Conservation (phyloP, 1,140 invertebrate species). For the Microplitis mediator region DNA sequence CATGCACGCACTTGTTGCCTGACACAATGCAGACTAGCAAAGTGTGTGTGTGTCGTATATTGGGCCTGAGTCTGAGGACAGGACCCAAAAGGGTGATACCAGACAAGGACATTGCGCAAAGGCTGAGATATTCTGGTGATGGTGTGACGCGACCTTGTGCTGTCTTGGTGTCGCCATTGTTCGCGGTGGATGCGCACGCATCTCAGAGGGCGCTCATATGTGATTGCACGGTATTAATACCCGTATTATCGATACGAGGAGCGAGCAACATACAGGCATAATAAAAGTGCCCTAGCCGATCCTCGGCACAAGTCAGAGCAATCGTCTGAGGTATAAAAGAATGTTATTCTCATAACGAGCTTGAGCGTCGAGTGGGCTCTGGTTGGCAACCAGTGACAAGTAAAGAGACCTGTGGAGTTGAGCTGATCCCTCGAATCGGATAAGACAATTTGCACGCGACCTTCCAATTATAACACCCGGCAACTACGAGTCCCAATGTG, state of each 20-base stretch:
- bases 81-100: not conserved
- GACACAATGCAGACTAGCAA: not conserved
- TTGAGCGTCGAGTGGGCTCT: not conserved
- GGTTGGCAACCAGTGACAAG: not conserved
- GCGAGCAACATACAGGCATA: no score
- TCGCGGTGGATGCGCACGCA: conserved; percentile 23
- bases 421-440: conserved; percentile 17
- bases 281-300: no score
- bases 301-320: no score
- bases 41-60: not conserved
- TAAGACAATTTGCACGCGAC: conserved; percentile 27
- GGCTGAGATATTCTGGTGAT: conserved; percentile 4
- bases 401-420: not conserved
- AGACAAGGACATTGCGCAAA: no score
- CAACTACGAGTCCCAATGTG: conserved; percentile 3
- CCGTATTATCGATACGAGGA: no score
- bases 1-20: not conserved
- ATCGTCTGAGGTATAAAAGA: no score
- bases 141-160: conserved; percentile 51
- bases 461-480: conserved; percentile 28
- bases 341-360: not conserved
- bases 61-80: not conserved
- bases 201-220: no score
- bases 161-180: conserved; percentile 53
- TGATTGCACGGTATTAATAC: conserved; percentile 7